Conservation (phyloP, 2,113 vertebrate species). For the Misgurnus mizolepis region DNA sequence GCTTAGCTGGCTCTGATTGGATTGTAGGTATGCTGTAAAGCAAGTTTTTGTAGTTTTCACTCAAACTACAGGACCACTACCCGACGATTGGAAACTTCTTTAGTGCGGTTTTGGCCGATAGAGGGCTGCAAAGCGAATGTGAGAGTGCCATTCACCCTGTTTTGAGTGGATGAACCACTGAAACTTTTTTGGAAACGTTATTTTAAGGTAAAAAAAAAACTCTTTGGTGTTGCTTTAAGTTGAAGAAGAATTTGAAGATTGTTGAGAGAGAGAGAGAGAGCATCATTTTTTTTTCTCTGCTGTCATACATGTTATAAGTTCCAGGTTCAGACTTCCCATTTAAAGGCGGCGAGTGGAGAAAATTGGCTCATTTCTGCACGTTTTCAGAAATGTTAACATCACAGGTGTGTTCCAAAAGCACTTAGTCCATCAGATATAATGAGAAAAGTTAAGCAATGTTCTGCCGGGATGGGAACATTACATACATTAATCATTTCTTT, state of each 20-base stretch:
- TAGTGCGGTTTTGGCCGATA: too few relatives aligned
- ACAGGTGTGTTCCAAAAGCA: constrained; percentile 39
- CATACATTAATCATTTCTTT: constrained; percentile 29
- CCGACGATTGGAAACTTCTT: too few relatives aligned
- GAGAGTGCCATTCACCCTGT: too few relatives aligned
- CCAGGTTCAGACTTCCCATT: background rate
- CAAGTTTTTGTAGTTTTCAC: too few relatives aligned
- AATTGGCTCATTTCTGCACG: constrained; percentile 35
- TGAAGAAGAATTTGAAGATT: background rate
- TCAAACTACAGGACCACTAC: too few relatives aligned
- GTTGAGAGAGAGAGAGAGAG: constrained; percentile 1
- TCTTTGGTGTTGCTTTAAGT: too few relatives aligned
- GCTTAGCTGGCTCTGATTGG: too few relatives aligned
- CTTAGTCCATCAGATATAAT: constrained; percentile 24
- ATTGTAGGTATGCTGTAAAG: too few relatives aligned
- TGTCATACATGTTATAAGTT: background rate
- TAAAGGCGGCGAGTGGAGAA: constrained; percentile 11
- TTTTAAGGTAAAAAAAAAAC: too few relatives aligned
- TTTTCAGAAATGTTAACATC: constrained; percentile 23
- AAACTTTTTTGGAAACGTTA: too few relatives aligned
- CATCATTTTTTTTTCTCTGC: constrained; percentile 17
- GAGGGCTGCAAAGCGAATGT: too few relatives aligned
- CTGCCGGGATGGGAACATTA: constrained; percentile 24
- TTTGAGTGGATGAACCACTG: too few relatives aligned
- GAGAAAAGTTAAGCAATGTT: constrained; percentile 23